phyloP scores from a whole-genome alignment of 2,113 vertebrate genomes.

The Apteryx mantelli region DNA sequence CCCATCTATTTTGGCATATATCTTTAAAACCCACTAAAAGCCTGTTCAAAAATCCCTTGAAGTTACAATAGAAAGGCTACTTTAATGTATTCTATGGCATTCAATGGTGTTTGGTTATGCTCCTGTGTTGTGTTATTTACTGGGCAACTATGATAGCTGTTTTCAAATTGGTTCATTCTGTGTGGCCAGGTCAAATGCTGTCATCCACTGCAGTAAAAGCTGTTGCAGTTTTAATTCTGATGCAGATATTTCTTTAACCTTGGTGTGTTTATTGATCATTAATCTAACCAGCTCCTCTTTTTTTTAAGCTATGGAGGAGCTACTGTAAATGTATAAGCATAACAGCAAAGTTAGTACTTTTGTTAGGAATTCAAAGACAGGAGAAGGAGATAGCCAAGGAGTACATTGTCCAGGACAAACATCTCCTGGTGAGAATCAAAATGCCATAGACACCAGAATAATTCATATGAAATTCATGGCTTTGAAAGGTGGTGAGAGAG shows the following conservation, averaged over 20 bases:
- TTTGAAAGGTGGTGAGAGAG: neutral
- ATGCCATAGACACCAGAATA: neutral
- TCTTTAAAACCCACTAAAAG: neutral
- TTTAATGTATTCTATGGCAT: neutral
- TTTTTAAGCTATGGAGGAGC: neutral
- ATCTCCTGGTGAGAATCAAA: neutral
- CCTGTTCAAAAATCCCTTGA: neutral
- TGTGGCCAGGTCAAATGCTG: neutral
- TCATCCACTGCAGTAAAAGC: neutral
- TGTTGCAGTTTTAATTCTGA: neutral
- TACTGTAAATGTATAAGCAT: neutral
- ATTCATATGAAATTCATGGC: neutral
- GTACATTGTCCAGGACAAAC: neutral
- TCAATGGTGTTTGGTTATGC: neutral
- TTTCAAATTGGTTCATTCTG: neutral
- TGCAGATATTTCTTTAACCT: neutral
- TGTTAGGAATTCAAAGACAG: neutral
- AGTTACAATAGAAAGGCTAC: neutral
- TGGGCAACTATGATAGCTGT: neutral
- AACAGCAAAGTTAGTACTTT: neutral
- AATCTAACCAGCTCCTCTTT: neutral
- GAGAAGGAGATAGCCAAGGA: neutral
- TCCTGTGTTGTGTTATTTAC: neutral
- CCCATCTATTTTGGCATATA: neutral
- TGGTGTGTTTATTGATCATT: neutral